phyloP scores from a whole-genome alignment of 2,888 invertebrate genomes.

The Scotopteryx bipunctaria region DNA sequence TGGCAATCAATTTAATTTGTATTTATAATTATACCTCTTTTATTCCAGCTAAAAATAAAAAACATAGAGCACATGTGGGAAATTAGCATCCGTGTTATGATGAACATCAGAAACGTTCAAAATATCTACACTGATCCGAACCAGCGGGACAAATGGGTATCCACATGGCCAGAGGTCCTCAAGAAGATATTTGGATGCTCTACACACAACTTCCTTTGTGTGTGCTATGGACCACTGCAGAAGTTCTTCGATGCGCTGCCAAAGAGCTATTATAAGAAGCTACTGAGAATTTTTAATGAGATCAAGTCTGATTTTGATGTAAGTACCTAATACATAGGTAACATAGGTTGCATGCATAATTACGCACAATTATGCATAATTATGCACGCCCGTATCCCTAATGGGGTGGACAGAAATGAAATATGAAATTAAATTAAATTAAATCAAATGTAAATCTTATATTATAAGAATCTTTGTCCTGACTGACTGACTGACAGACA shows the following conservation, averaged over 20 bases:
- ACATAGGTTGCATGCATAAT: too few relatives aligned
- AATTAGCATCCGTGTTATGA: constrained; percentile 82
- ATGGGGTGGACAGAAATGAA: too few relatives aligned
- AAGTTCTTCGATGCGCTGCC: constrained; percentile 84
- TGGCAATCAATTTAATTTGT: too few relatives aligned
- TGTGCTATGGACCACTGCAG: constrained; percentile 85
- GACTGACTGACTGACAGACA: too few relatives aligned
- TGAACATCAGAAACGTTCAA: constrained; percentile 85
- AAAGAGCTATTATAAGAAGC: constrained; percentile 78
- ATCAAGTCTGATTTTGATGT: constrained; percentile 85
- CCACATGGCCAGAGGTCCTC: constrained; percentile 85
- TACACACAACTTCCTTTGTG: constrained; percentile 85
- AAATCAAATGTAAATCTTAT: too few relatives aligned
- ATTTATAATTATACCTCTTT: too few relatives aligned
- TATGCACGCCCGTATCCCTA: too few relatives aligned
- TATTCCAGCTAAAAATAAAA: constrained; percentile 82
- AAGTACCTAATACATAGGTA: too few relatives aligned
- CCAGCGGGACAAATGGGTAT: constrained; percentile 83
- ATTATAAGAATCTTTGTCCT: too few relatives aligned
- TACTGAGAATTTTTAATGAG: constrained; percentile 78
- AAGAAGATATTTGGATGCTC: constrained; percentile 86
- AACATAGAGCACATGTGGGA: constrained; percentile 86
- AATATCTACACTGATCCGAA: constrained; percentile 86
- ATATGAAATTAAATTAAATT: too few relatives aligned
- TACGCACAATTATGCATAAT: too few relatives aligned